These are phyloP conservation scores for Ochotona curzoniae DNA, from an alignment of 2,113 vertebrate genomes.

Conservation along the genomic window DNA sequence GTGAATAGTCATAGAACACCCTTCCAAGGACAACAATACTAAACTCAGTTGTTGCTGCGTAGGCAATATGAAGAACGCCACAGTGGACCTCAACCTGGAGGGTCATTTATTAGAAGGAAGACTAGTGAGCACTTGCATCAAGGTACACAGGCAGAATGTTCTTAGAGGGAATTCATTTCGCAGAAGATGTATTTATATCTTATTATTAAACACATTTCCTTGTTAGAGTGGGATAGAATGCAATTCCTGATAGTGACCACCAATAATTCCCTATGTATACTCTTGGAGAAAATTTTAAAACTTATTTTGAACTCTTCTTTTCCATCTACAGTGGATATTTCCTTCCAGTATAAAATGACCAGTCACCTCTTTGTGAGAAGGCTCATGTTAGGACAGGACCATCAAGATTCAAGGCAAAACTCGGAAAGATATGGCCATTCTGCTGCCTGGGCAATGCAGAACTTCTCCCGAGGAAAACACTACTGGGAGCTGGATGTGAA, in stretches of 20 bases:
- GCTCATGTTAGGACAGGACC: accelerated
- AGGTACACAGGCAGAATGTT: background rate
- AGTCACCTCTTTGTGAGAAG: background rate
- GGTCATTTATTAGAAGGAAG: background rate
- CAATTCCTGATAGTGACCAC: background rate
- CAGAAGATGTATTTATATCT: background rate
- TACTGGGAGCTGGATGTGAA: background rate
- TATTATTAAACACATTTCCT: background rate
- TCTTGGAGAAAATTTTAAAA: background rate
- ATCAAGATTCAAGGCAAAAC: accelerated
- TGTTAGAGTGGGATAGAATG: background rate
- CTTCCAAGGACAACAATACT: too few species aligned
- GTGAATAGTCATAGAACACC: background rate
- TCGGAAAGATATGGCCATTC: accelerated
- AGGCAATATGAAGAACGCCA: background rate
- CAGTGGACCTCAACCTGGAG: too few species aligned
- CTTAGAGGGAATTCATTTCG: background rate
- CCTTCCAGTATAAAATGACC: background rate
- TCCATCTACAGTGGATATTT: background rate
- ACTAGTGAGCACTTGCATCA: background rate
- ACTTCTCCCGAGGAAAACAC: background rate
- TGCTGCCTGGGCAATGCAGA: accelerated
- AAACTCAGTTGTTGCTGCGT: background rate
- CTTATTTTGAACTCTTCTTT: background rate
- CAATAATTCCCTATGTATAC: too few species aligned